Conservation (phyloP, 2,888 invertebrate species). For the Epinotia ramella region DNA sequence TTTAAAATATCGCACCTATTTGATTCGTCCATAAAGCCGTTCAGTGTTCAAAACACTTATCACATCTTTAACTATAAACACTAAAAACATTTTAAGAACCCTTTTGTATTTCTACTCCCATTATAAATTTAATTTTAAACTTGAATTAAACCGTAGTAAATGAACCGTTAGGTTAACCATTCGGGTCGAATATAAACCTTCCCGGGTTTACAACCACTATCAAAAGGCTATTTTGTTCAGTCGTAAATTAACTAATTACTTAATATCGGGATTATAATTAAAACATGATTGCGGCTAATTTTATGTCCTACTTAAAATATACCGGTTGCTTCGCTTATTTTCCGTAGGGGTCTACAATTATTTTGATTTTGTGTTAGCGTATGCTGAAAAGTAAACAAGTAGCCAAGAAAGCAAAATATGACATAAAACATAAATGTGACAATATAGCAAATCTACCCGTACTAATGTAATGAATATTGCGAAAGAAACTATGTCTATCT, state of each 20-base stretch:
- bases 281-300: constrained; percentile 37
- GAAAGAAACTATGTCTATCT: too few relatives aligned
- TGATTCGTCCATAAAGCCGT: neutral
- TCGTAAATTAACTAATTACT: constrained; percentile 39
- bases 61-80: neutral
- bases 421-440: too few relatives aligned
- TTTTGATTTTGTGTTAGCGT: neutral
- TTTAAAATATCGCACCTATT: neutral
- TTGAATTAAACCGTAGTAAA: constrained; percentile 9
- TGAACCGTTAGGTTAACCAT: constrained; percentile 35
- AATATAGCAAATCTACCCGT: too few relatives aligned
- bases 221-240: constrained; percentile 28
- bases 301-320: constrained; percentile 15
- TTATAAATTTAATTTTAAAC: neutral
- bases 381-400: neutral
- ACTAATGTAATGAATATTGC: too few relatives aligned
- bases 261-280: constrained; percentile 28
- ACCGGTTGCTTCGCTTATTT: neutral
- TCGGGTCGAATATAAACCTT: constrained; percentile 29
- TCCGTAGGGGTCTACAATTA: neutral
- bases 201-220: constrained; percentile 38
- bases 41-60: neutral
- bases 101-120: neutral
- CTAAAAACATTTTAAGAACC: neutral
- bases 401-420: too few relatives aligned